These are phyloP conservation scores for Heliconius melpomene DNA, from an alignment of 1,140 invertebrate genomes.

Conservation along the genomic window DNA sequence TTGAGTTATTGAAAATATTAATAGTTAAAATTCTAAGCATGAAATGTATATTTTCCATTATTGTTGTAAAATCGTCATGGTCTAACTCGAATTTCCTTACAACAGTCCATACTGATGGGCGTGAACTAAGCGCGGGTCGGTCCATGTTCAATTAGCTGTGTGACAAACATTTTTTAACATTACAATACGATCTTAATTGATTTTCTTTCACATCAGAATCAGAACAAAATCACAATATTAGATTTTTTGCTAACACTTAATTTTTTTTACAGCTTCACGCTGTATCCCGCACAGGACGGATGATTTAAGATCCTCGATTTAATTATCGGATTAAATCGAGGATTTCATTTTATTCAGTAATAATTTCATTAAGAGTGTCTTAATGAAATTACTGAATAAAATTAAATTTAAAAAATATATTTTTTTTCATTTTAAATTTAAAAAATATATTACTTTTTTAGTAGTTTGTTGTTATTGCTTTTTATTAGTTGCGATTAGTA, in stretches of 20 bases:
- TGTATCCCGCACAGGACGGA: not conserved
- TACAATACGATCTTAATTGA: not conserved
- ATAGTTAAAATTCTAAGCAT: slow-evolving; percentile 19
- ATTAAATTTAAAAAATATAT: no score
- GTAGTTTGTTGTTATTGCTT: no score
- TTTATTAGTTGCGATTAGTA: no score
- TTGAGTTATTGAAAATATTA: slow-evolving; percentile 11
- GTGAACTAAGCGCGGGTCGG: not conserved
- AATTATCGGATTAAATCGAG: no score
- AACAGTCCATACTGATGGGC: not conserved
- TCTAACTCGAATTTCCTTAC: slow-evolving; percentile 23
- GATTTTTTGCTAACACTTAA: no score
- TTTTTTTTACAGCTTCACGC: not conserved
- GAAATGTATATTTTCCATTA: slow-evolving; percentile 22
- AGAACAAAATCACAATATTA: no score
- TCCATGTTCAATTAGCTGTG: not conserved
- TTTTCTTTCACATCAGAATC: no score
- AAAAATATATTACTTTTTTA: no score
- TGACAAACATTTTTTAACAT: not conserved
- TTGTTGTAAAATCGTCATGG: slow-evolving; percentile 20
- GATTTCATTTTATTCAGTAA: no score
- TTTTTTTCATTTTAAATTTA: no score
- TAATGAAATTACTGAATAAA: no score
- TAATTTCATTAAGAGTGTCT: no score
- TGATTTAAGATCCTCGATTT: not conserved